Conservation (phyloP, 37 sponge, comb jelly and placozoan genomes). For the Oopsacas minuta region DNA sequence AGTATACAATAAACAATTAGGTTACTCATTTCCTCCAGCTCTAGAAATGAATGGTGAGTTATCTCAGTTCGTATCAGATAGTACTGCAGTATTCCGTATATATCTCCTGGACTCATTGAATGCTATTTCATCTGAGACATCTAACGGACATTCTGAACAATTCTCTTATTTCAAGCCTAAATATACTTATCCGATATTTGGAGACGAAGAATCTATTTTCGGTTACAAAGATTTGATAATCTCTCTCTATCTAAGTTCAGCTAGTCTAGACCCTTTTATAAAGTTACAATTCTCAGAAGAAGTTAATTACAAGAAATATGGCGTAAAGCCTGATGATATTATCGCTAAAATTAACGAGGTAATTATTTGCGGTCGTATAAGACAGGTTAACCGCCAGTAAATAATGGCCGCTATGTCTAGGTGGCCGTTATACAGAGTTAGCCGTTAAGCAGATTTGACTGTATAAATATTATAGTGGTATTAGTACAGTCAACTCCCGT, state of each 20-base stretch:
- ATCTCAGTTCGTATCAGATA: background rate
- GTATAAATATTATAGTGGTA: too few species aligned
- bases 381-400: too few species aligned
- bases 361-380: too few species aligned
- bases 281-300: background rate
- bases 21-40: too few species aligned
- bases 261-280: background rate
- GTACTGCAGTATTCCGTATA: background rate
- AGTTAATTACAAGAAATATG: background rate
- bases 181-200: background rate
- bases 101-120: background rate
- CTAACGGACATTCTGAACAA: background rate
- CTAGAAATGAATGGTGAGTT: background rate
- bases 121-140: background rate
- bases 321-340: background rate
- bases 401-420: too few species aligned
- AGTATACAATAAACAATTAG: too few species aligned
- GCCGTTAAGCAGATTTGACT: too few species aligned
- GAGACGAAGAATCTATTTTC: background rate
- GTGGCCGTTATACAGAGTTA: too few species aligned
- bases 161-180: background rate
- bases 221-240: background rate
- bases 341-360: background rate
- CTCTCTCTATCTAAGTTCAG: background rate
- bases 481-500: too few species aligned